phyloP scores from a whole-genome alignment of 2,797 vertebrate species.

The Spinus pinus region DNA sequence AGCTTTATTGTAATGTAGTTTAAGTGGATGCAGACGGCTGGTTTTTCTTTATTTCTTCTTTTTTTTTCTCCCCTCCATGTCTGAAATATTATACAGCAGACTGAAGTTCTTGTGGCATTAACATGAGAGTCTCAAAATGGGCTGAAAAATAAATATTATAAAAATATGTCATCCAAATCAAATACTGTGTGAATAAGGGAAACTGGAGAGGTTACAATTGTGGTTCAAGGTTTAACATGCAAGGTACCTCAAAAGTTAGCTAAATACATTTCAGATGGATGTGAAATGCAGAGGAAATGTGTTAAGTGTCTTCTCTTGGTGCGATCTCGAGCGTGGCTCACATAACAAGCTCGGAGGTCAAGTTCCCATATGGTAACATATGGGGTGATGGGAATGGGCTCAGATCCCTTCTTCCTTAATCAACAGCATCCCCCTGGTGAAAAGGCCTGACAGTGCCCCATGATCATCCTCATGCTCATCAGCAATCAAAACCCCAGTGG shows the following conservation, averaged over 20 bases:
- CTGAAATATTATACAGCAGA: slow-evolving; percentile 58
- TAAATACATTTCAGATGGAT: slow-evolving; percentile 45
- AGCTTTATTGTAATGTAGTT: slow-evolving; percentile 39
- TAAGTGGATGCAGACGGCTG: slow-evolving; percentile 59
- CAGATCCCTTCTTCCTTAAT: neutral
- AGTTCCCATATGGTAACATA: neutral
- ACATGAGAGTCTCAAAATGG: slow-evolving; percentile 23
- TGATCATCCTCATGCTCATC: neutral
- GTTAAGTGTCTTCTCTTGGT: neutral
- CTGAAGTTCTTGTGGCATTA: slow-evolving; percentile 49
- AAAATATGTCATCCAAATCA: slow-evolving; percentile 62
- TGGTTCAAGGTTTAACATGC: slow-evolving; percentile 30
- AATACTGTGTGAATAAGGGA: slow-evolving; percentile 48
- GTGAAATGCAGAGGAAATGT: slow-evolving; percentile 29
- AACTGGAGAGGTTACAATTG: slow-evolving; percentile 47
- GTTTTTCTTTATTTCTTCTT: slow-evolving; percentile 23
- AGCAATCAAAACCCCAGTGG: neutral
- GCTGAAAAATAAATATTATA: slow-evolving; percentile 48
- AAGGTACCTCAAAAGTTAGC: slow-evolving; percentile 37
- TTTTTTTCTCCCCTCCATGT: neutral
- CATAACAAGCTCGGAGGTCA: neutral
- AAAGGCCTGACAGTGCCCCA: neutral
- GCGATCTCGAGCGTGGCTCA: neutral
- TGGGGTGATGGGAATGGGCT: neutral
- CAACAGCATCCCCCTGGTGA: neutral